Evolutionary conservation across 2,113 vertebrate genomes (phyloP), one percentile per base, ranked within the genome.

Genomic region (Morone saxatilis): DNA sequence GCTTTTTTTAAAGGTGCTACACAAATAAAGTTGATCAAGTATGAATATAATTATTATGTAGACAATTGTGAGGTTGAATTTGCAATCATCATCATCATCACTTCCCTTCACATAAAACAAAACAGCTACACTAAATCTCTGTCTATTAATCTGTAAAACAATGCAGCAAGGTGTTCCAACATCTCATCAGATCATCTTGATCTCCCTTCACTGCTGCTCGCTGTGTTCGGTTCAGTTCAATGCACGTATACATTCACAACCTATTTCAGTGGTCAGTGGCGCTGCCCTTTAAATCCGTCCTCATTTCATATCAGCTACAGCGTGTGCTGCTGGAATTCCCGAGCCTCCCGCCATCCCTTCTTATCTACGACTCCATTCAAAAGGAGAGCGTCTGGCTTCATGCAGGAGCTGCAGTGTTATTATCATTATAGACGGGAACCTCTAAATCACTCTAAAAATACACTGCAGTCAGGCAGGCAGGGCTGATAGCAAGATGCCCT

Each of bases 361-460:
- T 92, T 85, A 89, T 90, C 90, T 86, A 5, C 0, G 71, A 62
- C 76, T 91, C 53, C 72, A 75, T 78, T 88, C 76, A 87, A 81
- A 89, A 45, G 60, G 11, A 78, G 53, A 61, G 65, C 20, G 17
- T 45, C 65, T 45, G 87, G 81, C 83, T 70, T 83, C 78, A 65
- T n/a, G 83, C 90, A 60, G 87, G 59, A 85, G 81, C 85, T 51
- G 86, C 84, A 83, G 79, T 48, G 62, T 86, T 86, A 92, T 91
- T 82, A 92, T 90, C 89, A 80, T 89, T 78, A 91, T 47, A 93
- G 91, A 90, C 85, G 91, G 78, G 67, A 86, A 86, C 65, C 69
- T 76, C 72, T 89, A 94, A 92, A 94, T 92, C 88, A 91, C 87
- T 91, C 89, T 89, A 90, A 93, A 93, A 92, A 93, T 91, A 93